A percentile compares a stretch with the other conserved stretches of the same genome.
These are phyloP conservation scores for Monochamus saltuarius DNA, from an alignment of 1,140 invertebrate genomes.

Conservation along the genomic window DNA sequence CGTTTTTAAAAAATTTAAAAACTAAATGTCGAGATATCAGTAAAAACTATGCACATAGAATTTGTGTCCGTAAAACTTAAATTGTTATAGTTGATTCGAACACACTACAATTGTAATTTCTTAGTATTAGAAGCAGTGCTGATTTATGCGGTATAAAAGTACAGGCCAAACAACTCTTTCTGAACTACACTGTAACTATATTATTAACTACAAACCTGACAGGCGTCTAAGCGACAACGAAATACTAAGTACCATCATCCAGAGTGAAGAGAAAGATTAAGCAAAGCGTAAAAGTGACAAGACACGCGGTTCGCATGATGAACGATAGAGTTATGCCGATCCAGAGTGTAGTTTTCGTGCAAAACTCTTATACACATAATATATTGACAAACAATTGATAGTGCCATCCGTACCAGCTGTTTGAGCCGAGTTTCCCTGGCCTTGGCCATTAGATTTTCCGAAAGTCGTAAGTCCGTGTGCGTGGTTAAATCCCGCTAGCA, in stretches of 20 bases:
- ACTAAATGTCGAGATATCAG: too few species aligned
- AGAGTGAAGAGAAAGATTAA: conserved; percentile 5
- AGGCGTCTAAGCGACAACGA: too few species aligned
- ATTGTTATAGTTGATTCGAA: too few species aligned
- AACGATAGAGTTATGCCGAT: conserved; percentile 23
- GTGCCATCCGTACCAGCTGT: conserved; percentile 29
- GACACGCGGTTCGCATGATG: conserved; percentile 13
- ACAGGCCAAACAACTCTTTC: too few species aligned
- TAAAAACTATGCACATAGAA: too few species aligned
- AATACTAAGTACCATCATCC: not conserved
- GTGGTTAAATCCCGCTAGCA: conserved; percentile 50
- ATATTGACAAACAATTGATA: conserved; percentile 15
- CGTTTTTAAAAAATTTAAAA: too few species aligned
- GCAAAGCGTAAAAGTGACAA: conserved; percentile 11
- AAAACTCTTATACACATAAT: conserved; percentile 22
- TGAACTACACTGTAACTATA: too few species aligned
- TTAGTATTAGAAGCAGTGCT: too few species aligned
- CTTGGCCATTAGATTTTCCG: conserved; percentile 43
- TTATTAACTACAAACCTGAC: too few species aligned
- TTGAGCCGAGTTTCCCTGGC: conserved; percentile 21
- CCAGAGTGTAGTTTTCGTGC: conserved; percentile 26
- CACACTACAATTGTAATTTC: too few species aligned
- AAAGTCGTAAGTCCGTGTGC: conserved; percentile 50
- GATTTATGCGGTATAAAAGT: too few species aligned
- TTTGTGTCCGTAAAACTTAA: too few species aligned